phyloP scores from a whole-genome alignment of 1,140 invertebrate species.

The Tachypleus tridentatus region DNA sequence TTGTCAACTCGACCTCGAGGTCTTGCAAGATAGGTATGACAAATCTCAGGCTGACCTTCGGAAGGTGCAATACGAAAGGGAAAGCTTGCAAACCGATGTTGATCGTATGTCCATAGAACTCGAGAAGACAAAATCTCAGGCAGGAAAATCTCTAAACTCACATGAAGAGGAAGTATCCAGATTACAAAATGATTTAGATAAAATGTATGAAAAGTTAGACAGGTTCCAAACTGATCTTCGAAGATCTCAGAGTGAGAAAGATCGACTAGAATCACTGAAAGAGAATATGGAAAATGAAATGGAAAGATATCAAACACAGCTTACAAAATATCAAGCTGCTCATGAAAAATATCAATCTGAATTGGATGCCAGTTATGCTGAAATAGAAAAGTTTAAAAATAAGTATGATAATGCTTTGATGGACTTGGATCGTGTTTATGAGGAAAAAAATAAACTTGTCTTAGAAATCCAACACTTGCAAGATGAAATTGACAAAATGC shows the following conservation, averaged over 20 bases:
- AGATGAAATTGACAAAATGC: no score
- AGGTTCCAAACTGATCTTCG: conserved; percentile 65
- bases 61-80: conserved; percentile 65
- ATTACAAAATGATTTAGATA: conserved; percentile 73
- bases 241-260: conserved; percentile 61
- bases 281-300: conserved; percentile 63
- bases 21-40: conserved; percentile 78
- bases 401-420: conserved; percentile 64
- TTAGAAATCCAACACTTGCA: no score
- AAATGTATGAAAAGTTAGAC: conserved; percentile 79
- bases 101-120: conserved; percentile 71
- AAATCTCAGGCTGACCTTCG: conserved; percentile 73
- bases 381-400: conserved; percentile 71
- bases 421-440: conserved; percentile 34
- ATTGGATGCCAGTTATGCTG: conserved; percentile 63
- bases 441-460: no score
- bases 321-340: conserved; percentile 52
- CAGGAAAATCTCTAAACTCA: conserved; percentile 62
- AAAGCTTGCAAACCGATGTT: conserved; percentile 66
- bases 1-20: conserved; percentile 59
- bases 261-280: conserved; percentile 52
- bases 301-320: conserved; percentile 60
- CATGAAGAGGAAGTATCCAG: conserved; percentile 77
- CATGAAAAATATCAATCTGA: conserved; percentile 69
- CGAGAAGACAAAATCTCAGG: conserved; percentile 49